phyloP scores from a whole-genome alignment of 2,113 vertebrate species.

The Zosterops japonicus region DNA sequence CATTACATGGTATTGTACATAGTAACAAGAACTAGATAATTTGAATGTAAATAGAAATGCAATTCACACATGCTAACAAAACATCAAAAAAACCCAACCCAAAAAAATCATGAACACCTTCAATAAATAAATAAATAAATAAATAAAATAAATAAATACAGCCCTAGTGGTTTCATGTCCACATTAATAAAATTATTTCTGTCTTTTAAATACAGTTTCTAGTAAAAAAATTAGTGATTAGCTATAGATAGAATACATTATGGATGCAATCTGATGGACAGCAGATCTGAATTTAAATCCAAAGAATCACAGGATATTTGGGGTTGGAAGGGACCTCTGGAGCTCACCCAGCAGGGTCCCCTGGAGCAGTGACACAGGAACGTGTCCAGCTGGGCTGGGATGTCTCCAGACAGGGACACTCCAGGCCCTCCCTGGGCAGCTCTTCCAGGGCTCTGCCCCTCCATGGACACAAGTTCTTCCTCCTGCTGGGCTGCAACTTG shows the following conservation, averaged over 20 bases:
- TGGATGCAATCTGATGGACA: neutral
- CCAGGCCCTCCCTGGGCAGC: neutral
- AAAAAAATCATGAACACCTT: rapidly evolving
- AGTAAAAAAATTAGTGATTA: neutral
- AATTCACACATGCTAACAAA: rapidly evolving
- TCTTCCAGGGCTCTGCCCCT: neutral
- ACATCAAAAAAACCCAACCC: rapidly evolving
- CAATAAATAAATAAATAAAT: neutral
- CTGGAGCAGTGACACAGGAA: neutral
- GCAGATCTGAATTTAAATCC: neutral
- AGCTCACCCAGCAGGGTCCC: neutral
- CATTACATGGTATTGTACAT: rapidly evolving
- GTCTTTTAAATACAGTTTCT: neutral
- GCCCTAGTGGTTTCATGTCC: too few relatives aligned
- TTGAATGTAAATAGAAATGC: neutral
- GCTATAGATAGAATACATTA: neutral
- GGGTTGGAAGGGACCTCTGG: rapidly evolving
- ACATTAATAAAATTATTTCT: neutral
- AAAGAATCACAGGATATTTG: rapidly evolving
- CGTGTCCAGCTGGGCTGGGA: neutral
- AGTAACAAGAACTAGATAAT: neutral
- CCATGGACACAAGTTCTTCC: neutral
- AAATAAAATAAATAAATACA: too few relatives aligned
- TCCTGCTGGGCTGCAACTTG: rapidly evolving
- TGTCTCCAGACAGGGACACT: neutral